phyloP scores from a whole-genome alignment of 1,140 invertebrate genomes.

The Drosophila sturtevanti region DNA sequence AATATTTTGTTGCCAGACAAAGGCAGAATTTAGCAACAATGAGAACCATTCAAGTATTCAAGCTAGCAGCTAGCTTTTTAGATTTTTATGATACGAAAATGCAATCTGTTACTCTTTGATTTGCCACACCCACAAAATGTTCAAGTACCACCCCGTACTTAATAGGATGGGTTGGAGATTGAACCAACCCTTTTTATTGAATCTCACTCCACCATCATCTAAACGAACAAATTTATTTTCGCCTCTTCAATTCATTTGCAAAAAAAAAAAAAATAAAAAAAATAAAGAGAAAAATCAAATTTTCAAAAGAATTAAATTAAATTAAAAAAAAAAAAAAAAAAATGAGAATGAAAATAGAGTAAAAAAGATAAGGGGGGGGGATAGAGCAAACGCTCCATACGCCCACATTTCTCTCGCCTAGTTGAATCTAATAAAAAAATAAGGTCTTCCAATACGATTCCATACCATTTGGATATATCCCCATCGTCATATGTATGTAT shows the following conservation, averaged over 20 bases:
- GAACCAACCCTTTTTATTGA: neutral
- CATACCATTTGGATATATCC: conserved; percentile 1
- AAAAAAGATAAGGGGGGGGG: too few species aligned
- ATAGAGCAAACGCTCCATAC: neutral
- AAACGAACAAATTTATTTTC: conserved; percentile 3
- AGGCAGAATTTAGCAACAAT: conserved; percentile 34
- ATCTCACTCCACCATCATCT: neutral
- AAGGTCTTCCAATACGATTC: conserved; percentile 36
- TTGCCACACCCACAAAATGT: conserved; percentile 1
- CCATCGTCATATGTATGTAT: neutral
- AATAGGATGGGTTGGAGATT: neutral
- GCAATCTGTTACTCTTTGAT: conserved; percentile 38
- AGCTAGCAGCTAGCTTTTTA: neutral
- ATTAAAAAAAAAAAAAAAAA: conserved; percentile 27
- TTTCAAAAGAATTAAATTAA: conserved; percentile 11
- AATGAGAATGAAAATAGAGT: conserved; percentile 28
- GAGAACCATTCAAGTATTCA: conserved; percentile 26
- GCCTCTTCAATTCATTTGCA: neutral
- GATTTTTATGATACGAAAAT: conserved; percentile 44
- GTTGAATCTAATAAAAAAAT: conserved; percentile 44
- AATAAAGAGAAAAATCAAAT: neutral
- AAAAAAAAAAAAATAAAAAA: neutral
- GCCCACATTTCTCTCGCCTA: conserved; percentile 16
- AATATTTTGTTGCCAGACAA: conserved; percentile 39
- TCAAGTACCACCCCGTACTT: too few species aligned